Percentiles rank a stretch among this genome's conserved stretches.
These are phyloP conservation scores for Carterocephalus palaemon DNA, from an alignment of 2,888 invertebrate species.

Conservation along the genomic window DNA sequence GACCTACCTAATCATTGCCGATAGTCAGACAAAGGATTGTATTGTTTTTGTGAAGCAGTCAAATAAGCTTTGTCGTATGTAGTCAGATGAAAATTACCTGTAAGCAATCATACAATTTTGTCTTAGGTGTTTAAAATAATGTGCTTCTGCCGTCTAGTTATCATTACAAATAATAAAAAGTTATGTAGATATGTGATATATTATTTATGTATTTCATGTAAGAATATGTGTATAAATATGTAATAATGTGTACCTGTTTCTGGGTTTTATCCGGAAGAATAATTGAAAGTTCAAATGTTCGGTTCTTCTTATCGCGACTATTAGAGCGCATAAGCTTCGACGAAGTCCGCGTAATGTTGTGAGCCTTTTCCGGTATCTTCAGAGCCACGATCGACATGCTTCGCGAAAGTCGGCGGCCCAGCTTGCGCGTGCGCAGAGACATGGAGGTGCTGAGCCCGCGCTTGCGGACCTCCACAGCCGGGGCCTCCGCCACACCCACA, in stretches of 20 bases:
- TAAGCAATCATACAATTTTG: too few species aligned
- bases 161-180: too few species aligned
- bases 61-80: too few species aligned
- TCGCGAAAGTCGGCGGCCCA: constrained; percentile 75
- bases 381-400: constrained; percentile 78
- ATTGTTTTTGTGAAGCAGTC: too few species aligned
- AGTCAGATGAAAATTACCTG: too few species aligned
- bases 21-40: too few species aligned
- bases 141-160: too few species aligned
- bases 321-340: constrained; percentile 79
- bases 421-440: constrained; percentile 70
- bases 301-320: constrained; percentile 77
- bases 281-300: constrained; percentile 80
- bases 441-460: constrained; percentile 70
- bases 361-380: constrained; percentile 79
- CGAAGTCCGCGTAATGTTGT: constrained; percentile 79
- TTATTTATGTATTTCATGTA: too few species aligned
- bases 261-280: constrained; percentile 83
- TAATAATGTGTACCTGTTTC: constrained; percentile 73
- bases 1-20: too few species aligned
- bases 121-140: neutral
- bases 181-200: too few species aligned
- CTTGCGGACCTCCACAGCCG: constrained; percentile 49
- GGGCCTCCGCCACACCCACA: constrained; percentile 51
- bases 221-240: too few species aligned